Evolutionary conservation across 2,888 invertebrate species (phyloP), one percentile per base, ranked within the genome.

Genomic region (Limnephilus auricula): DNA sequence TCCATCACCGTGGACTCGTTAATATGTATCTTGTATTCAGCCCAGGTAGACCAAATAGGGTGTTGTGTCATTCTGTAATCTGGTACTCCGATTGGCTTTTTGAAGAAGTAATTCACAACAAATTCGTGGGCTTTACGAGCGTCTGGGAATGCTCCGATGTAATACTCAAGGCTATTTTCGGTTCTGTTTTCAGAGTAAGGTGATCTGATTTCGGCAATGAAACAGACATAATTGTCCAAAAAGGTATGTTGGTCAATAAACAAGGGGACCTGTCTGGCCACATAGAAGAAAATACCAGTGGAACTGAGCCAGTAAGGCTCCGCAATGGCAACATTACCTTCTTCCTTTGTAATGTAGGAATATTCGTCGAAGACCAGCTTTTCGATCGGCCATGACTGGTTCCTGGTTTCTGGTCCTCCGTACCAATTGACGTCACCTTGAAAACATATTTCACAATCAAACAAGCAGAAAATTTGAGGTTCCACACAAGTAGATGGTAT

Each of bases 41-140:
- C 97, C 96, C 97, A 97, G 0, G 97, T 97, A 0, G 97, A 97
- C 97, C 97, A 97, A 93, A 97, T 96, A 0, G 97, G 97, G 92
- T 96, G 95, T 10, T 94, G 94, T 9, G 97, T 95, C 95, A 97
- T 96, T 31, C 94, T 94, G 79, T 95, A 94, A 93, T 96, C 96
- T 0, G 97, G 97, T 45, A 96, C 94, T 0, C 95, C 96, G 0
- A 94, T 94, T 0, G 98, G 97, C 93, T 96, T 96, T 0, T 95
- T 95, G 82, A 97, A 94, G 93, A 96, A 96, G n/a, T 95, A 95
- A n/a, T 95, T 94, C 0, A 97, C 95, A 0, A 97, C 97, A 93
- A 96, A 96, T 93, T 96, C 95, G 92, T 97, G 97, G 0, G 97
- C 96, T 32, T 95, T 94, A 87, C 96, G 95, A 0, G 96, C 96